Evolutionary conservation across 2,113 vertebrate genomes (phyloP), one percentile per base, ranked within the genome.

Genomic region (Grammomys surdaster): DNA sequence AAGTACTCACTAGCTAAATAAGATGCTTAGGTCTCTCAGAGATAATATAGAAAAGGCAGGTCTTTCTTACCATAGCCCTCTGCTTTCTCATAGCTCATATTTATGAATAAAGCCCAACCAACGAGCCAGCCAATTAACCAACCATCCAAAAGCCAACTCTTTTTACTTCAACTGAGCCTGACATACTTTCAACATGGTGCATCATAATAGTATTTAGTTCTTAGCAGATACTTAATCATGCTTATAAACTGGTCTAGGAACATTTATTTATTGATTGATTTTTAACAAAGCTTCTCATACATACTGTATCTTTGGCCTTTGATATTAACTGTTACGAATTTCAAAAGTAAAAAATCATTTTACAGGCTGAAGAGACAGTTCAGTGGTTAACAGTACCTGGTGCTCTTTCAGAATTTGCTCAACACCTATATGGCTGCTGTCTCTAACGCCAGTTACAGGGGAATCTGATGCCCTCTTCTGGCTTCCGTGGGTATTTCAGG

Each of bases 261-360:
- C 28, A 31, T 96, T n/a, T 72, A 5, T 33, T 82, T 46, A 5
- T n/a, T 76, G n/a, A 40, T 84, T 26, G 73, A 19, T 93, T 43
- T 77, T 67, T 77, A 87, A 56, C 16, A 88, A 48, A 88, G 60
- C 36, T 84, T 93, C 54, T 89, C 22, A 60, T 43, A 70, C 43
- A 67, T 11, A 11, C 46, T 46, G 8, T 54, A 51, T 43, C 70
- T 89, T 97, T 75, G 95, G 33, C 7, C 16, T 93, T 93, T 94
- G 73, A 26, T 72, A 69, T 73, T 60, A 9, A 36, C 43, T 88
- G 36, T 75, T 67, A 58, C 28, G 69, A 78, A 91, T 78, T 77
- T 81, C 1, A 95, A 94, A 96, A 95, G 40, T 73, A 65, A 91
- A 73, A 65, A n/a, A 51, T 94, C 77, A 46, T 76, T 88, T 90